Conservation (phyloP, 2,888 invertebrate genomes). For the Beris chalybata region DNA sequence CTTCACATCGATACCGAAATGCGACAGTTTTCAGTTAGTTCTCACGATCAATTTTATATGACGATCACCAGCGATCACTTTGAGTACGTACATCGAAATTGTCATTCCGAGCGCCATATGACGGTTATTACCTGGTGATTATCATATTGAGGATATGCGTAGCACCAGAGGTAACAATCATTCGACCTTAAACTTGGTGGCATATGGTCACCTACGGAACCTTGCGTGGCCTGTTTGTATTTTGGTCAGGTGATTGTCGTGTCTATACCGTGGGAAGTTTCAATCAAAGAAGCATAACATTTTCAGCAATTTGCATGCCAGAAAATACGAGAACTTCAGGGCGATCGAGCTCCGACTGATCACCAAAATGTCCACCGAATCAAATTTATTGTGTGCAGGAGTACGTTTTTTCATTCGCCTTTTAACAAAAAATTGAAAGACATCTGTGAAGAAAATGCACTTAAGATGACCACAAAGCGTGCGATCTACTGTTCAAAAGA, state of each 20-base stretch:
- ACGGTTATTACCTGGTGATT: conserved; percentile 27
- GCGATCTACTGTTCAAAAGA: conserved; percentile 28
- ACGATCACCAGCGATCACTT: conserved; percentile 6
- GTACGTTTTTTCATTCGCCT: neutral
- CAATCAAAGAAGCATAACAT: too few relatives aligned
- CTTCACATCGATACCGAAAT: neutral
- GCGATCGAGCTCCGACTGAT: too few relatives aligned
- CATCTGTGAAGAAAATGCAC: conserved; percentile 27
- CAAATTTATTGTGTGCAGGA: conserved; percentile 11
- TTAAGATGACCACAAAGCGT: conserved; percentile 30
- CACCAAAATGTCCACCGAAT: conserved; percentile 8
- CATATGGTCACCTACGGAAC: conserved; percentile 13
- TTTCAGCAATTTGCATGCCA: too few relatives aligned
- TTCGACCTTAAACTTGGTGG: conserved; percentile 22
- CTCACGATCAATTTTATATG: conserved; percentile 13
- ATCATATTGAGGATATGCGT: conserved; percentile 21
- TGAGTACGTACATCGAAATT: conserved; percentile 1
- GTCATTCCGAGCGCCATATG: conserved; percentile 24
- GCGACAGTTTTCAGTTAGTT: conserved; percentile 10
- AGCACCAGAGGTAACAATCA: conserved; percentile 4
- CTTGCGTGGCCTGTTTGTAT: too few relatives aligned
- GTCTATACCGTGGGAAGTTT: too few relatives aligned
- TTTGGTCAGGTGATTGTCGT: too few relatives aligned
- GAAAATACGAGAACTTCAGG: too few relatives aligned
- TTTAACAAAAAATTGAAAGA: conserved; percentile 11